Evolutionary conservation across 1,140 invertebrate species (phyloP), one percentile per base, ranked within the genome.

Genomic region (Ridgeia piscesae): DNA sequence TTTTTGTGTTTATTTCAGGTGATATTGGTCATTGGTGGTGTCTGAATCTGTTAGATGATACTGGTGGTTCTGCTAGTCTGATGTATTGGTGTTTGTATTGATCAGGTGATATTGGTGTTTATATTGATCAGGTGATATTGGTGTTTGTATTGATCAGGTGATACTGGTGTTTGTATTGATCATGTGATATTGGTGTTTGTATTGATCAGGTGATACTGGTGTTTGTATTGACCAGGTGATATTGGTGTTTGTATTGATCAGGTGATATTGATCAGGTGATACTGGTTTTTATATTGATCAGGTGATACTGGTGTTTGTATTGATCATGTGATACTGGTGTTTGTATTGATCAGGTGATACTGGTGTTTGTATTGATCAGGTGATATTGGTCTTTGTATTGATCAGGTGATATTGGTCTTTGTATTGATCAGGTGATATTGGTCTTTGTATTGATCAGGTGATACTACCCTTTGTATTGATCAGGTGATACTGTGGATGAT

Each of bases 231-330:
- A n/a, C n/a, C 33, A 42, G 33, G 91, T 8, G 33, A 42, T 91
- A 11, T 42, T 42, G 42, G 4, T 42, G 42, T 42, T 42, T 42
- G 42, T 42, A 42, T n/a, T n/a, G n/a, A n/a, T 42, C 42, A 42
- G 42, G 11, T 42, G 42, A 42, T 91, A 91, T n/a, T n/a, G n/a
- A n/a, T 34, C 33, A 31, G 77, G 91, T 58, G 91, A 42, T 42
- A 42, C 42, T 42, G 42, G 34, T 50, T 21, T 27, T 42, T 91
- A 9, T 91, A 91, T n/a, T n/a, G n/a, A n/a, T 34, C 33, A 31
- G 77, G 91, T 58, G 91, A 91, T 33, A 92, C 93, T 21, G 91
- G 21, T n/a, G 6, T 6, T 58, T 34, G 33, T 35, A 21, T n/a
- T n/a, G n/a, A n/a, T 91, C 58, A 58, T 2, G 6, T 27, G 48